Percentiles rank a stretch among this genome's conserved stretches.
These are phyloP conservation scores for Lagorchestes hirsutus DNA, from an alignment of 2,797 vertebrate species.

Conservation along the genomic window DNA sequence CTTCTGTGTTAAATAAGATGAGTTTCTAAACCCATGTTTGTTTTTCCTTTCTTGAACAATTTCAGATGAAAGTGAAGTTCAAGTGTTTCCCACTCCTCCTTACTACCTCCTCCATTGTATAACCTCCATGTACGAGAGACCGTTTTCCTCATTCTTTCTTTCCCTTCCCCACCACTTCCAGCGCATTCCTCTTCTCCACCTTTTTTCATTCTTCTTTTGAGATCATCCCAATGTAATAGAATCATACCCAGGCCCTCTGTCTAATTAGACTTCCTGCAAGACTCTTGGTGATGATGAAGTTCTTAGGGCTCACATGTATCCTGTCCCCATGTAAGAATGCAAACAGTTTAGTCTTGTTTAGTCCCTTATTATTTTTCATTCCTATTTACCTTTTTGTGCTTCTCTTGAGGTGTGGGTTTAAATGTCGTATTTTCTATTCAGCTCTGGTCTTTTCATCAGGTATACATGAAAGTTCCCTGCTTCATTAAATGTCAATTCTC, in stretches of 20 bases:
- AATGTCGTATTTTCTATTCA: background rate
- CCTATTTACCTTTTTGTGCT: background rate
- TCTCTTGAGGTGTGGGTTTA: background rate
- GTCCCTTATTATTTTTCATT: background rate
- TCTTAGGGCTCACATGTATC: background rate
- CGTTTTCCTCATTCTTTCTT: background rate
- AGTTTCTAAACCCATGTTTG: background rate
- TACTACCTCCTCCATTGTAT: background rate
- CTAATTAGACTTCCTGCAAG: background rate
- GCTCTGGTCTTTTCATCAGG: background rate
- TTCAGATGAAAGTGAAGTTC: background rate
- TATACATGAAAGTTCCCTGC: background rate
- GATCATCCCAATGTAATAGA: background rate
- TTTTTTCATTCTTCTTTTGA: background rate
- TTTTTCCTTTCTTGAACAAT: background rate
- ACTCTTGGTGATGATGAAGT: background rate
- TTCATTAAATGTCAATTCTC: background rate
- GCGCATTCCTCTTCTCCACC: background rate
- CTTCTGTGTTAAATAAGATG: background rate
- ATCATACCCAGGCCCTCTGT: background rate
- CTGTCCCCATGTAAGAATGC: background rate
- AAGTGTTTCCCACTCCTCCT: background rate
- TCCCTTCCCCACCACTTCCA: background rate
- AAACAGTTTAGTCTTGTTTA: background rate
- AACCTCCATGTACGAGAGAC: background rate